Evolutionary conservation across 37 sponge, comb jelly and placozoan species (phyloP).

Genomic region (Haliclona indistincta): DNA sequence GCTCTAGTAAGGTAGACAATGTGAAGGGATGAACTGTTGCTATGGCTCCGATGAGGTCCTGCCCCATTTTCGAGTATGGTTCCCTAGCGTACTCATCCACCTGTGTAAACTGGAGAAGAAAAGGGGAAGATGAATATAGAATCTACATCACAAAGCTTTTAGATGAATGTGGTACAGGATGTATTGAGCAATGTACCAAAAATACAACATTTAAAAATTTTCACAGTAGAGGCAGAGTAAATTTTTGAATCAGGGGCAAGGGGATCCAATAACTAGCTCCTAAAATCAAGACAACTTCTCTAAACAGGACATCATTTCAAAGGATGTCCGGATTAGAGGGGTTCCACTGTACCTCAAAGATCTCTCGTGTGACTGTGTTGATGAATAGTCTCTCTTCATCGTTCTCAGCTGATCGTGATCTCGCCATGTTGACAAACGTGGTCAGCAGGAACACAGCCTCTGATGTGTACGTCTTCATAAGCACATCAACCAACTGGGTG

Average conservation of each 20-base stretch:
- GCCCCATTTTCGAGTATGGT: conserved; percentile 72
- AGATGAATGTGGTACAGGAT: too few relatives aligned
- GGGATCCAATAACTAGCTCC: too few relatives aligned
- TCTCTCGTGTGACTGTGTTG: conserved; percentile 60
- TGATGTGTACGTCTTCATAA: conserved; percentile 82
- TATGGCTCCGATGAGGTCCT: conserved; percentile 64
- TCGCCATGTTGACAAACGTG: conserved; percentile 93
- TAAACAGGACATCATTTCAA: too few relatives aligned
- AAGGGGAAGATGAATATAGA: too few relatives aligned
- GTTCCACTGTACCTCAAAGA: conserved; percentile 87
- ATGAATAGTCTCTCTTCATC: conserved; percentile 73
- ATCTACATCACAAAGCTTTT: too few relatives aligned
- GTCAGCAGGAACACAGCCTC: conserved; percentile 89
- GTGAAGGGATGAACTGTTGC: conserved; percentile 74
- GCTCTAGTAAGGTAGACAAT: conserved; percentile 56
- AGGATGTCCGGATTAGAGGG: too few relatives aligned
- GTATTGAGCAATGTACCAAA: too few relatives aligned
- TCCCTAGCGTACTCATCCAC: conserved; percentile 75
- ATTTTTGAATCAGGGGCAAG: too few relatives aligned
- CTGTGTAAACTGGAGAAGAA: conserved; percentile 63
- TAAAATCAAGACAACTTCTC: too few relatives aligned
- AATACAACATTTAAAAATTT: too few relatives aligned
- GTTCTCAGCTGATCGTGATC: conserved; percentile 38
- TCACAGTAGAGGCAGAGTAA: too few relatives aligned
- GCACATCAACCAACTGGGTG: conserved; percentile 72